These are phyloP conservation scores for Amazona guildingii DNA, from an alignment of 2,113 vertebrate species.

Conservation along the genomic window DNA sequence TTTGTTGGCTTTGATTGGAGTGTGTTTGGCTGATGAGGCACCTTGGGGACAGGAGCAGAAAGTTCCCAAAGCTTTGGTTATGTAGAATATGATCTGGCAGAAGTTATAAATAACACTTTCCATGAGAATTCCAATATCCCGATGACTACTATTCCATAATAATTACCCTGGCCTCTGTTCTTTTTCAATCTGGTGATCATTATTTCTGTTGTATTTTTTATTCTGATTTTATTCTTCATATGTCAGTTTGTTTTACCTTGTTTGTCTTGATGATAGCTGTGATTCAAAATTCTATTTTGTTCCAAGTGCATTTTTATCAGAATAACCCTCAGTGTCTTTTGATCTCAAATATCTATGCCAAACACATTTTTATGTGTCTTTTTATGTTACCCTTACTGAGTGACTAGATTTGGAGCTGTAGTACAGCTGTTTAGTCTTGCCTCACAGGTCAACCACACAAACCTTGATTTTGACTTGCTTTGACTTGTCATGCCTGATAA, in stretches of 20 bases:
- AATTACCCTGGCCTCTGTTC: neutral
- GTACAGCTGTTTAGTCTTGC: neutral
- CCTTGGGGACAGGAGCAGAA: neutral
- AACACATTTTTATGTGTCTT: constrained; percentile 2
- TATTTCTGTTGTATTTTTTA: neutral
- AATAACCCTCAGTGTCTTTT: constrained; percentile 8
- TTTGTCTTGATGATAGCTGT: constrained; percentile 2
- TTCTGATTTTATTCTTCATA: neutral
- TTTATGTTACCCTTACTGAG: neutral
- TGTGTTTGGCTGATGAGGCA: neutral
- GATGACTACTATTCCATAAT: neutral
- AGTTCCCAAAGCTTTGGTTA: neutral
- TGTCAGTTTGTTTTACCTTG: constrained; percentile 3
- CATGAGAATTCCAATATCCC: neutral
- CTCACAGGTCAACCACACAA: neutral
- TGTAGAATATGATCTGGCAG: neutral
- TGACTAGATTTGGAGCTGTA: constrained; percentile 33
- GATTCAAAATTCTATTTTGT: constrained; percentile 10
- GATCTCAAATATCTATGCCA: constrained; percentile 1
- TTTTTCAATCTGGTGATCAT: neutral
- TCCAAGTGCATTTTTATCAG: constrained; percentile 47
- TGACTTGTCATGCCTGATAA: neutral
- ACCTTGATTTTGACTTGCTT: neutral
- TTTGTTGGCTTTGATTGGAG: neutral
- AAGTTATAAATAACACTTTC: neutral